Percentiles rank a stretch among this genome's conserved stretches.
phyloP scores from a whole-genome alignment of 2,888 invertebrate genomes.

The Ceramica pisi region DNA sequence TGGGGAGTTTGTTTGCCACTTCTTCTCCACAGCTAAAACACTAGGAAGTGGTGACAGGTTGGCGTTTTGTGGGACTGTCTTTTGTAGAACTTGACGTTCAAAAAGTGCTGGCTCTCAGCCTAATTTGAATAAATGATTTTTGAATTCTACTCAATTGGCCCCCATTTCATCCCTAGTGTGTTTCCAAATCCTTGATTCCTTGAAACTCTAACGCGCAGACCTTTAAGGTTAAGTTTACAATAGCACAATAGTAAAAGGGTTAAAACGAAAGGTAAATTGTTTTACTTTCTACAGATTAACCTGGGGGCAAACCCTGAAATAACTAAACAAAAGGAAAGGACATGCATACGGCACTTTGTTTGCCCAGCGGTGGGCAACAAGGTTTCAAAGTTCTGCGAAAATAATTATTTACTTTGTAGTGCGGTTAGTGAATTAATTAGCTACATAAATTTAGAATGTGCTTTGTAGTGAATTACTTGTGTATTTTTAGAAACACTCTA shows the following conservation, averaged over 20 bases:
- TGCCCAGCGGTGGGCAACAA: constrained; percentile 4
- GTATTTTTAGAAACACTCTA: neutral
- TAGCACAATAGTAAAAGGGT: constrained; percentile 26
- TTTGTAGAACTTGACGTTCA: too few species aligned
- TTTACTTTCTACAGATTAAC: constrained; percentile 9
- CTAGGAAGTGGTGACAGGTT: too few species aligned
- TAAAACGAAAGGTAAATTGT: constrained; percentile 32
- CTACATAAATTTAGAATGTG: neutral
- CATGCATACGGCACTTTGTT: neutral
- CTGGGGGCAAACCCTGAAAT: constrained; percentile 4
- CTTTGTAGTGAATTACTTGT: neutral
- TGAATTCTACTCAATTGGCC: too few species aligned
- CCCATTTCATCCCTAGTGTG: neutral
- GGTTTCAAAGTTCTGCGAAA: constrained; percentile 8
- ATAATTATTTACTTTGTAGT: constrained; percentile 29
- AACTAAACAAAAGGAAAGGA: constrained; percentile 22
- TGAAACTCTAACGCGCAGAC: constrained; percentile 7
- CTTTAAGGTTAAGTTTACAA: constrained; percentile 4
- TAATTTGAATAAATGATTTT: too few species aligned
- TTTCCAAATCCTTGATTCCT: neutral
- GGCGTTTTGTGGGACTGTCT: too few species aligned
- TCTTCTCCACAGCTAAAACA: too few species aligned
- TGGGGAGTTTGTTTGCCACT: too few species aligned
- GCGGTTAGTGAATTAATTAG: neutral
- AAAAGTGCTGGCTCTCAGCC: too few species aligned